A percentile compares a stretch with the other conserved stretches of the same genome.
These are phyloP conservation scores for Oscheius sp. DNA, from an alignment of 1,140 invertebrate genomes.

Conservation along the genomic window DNA sequence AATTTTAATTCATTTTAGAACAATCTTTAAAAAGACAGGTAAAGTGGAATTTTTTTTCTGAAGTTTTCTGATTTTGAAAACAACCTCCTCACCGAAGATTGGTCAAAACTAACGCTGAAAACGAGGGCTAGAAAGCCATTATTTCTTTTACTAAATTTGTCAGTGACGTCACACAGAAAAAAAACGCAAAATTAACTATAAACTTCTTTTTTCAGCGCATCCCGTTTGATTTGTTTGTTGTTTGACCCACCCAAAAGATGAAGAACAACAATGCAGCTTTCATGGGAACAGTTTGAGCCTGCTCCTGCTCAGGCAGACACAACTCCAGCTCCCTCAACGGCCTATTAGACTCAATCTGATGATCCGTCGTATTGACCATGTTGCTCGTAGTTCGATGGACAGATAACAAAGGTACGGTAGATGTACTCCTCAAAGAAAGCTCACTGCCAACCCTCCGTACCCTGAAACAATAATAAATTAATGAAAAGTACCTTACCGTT, in stretches of 20 bases:
- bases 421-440: conserved; percentile 17
- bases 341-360: conserved; percentile 34
- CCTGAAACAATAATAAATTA: neutral
- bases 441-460: conserved; percentile 33
- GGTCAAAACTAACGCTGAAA: no score
- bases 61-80: no score
- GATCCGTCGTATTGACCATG: neutral
- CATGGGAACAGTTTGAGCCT: conserved; percentile 34
- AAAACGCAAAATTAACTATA: no score
- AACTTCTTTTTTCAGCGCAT: no score
- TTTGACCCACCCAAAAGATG: conserved; percentile 25
- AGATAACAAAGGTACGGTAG: conserved; percentile 20
- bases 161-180: no score
- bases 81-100: no score
- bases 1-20: no score
- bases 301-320: conserved; percentile 19
- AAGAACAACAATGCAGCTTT: conserved; percentile 34
- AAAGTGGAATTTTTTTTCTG: no score
- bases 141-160: no score
- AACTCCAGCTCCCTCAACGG: conserved; percentile 20
- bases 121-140: no score
- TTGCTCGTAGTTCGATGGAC: conserved; percentile 14
- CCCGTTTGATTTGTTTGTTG: no score
- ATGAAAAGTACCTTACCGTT: conserved; percentile 6
- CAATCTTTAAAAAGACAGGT: no score